A percentile compares a stretch with the other conserved stretches of the same genome.
Evolutionary conservation across 2,113 vertebrate genomes (phyloP).

Genomic region (Tympanuchus pallidicinctus): DNA sequence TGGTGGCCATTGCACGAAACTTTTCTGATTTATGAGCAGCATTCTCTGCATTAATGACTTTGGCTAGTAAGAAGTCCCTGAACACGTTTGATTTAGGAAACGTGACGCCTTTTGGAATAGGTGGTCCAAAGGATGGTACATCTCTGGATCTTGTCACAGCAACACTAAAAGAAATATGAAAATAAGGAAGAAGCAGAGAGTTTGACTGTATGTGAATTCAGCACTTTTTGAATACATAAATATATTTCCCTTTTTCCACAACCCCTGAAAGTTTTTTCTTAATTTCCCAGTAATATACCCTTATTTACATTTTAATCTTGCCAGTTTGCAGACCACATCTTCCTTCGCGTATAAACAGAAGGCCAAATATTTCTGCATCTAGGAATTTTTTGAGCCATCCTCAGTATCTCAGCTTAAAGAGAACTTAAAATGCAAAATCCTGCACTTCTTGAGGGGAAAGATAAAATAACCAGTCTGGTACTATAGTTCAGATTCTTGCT

Average conservation of each 20-base stretch:
- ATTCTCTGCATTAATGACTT: conserved; percentile 97
- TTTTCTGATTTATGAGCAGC: conserved; percentile 97
- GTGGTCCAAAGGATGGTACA: conserved; percentile 94
- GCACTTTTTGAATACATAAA: background rate
- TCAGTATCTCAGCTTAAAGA: background rate
- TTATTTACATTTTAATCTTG: background rate
- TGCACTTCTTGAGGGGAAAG: background rate
- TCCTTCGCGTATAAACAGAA: background rate
- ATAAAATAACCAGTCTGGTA: background rate
- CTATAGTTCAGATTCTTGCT: background rate
- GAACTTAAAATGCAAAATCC: background rate
- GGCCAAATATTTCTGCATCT: background rate
- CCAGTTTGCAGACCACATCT: background rate
- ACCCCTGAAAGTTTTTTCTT: background rate
- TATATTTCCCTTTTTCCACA: background rate
- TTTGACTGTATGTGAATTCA: background rate
- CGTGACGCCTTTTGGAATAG: conserved; percentile 93
- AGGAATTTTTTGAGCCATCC: background rate
- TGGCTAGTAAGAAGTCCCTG: conserved; percentile 96
- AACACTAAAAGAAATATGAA: conserved; percentile 79
- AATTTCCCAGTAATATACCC: background rate
- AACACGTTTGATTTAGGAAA: conserved; percentile 97
- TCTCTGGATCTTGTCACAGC: conserved; percentile 95
- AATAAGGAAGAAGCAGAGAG: background rate
- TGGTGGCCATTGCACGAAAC: conserved; percentile 95